Conservation (phyloP, 1,140 invertebrate species). For the Drosophila athabasca region DNA sequence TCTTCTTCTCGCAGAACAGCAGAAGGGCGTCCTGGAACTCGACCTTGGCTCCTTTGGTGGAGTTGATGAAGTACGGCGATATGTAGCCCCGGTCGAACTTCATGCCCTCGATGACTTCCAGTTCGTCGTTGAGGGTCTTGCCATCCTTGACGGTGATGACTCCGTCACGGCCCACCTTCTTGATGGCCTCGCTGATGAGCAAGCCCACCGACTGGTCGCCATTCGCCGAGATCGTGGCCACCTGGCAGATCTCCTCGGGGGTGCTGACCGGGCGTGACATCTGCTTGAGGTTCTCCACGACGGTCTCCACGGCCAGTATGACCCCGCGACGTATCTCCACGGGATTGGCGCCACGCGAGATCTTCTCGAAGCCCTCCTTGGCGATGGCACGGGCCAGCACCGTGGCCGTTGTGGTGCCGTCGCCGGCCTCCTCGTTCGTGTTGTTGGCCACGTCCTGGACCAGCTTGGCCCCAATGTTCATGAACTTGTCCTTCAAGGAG, state of each 20-base stretch:
- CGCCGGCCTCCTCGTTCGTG: conserved; percentile 99
- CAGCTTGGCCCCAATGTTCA: conserved; percentile 99
- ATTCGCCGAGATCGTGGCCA: conserved; percentile 99
- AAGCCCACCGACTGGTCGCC: conserved; percentile 96
- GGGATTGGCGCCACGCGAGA: conserved; percentile 98
- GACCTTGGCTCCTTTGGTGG: conserved; percentile 97
- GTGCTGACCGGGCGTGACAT: conserved; percentile 98
- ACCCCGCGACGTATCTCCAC: conserved; percentile 98
- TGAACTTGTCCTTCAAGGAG: conserved; percentile 99
- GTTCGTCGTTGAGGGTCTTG: conserved; percentile 97
- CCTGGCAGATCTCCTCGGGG: conserved; percentile 99
- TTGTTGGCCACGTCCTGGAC: conserved; percentile 99
- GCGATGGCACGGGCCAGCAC: conserved; percentile 98
- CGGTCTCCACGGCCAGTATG: conserved; percentile 97
- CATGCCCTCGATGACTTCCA: conserved; percentile 99
- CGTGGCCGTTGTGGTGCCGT: conserved; percentile 99
- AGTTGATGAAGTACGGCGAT: conserved; percentile 99
- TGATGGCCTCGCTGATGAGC: conserved; percentile 99
- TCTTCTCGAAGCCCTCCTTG: conserved; percentile 99
- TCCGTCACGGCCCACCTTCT: conserved; percentile 97
- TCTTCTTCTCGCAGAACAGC: conserved; percentile 98
- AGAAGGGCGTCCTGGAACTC: conserved; percentile 98
- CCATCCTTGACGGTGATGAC: conserved; percentile 99
- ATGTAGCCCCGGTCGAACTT: conserved; percentile 99
- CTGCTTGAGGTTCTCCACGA: conserved; percentile 93